Base-by-base conservation (phyloP, 1,140 invertebrate species). In the Drosophila busckii region DNA sequence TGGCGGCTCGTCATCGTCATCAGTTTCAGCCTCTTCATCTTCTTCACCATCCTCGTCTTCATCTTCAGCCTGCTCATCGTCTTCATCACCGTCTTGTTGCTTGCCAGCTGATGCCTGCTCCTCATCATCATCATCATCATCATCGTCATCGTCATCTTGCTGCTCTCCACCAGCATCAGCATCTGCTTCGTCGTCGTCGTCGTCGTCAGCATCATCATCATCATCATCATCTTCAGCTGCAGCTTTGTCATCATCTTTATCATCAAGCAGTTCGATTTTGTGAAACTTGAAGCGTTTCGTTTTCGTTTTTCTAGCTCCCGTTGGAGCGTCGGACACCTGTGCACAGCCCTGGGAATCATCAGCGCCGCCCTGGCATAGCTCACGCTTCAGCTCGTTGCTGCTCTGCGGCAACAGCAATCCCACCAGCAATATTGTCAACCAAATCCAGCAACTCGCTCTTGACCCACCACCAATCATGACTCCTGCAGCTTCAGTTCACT, bases 261-360 rank as follows among this genome's bases (percentile, higher is more conserved):
- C 12, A 6, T 35, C 9, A 4, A 66, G 13, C 7, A 70, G 70
- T 52, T 76, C 63, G 6, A 82, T 65, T 60, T 69, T 68, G 35
- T 63, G 75, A 55, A 82, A 82, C 59, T 82, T 76, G 25, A 76
- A 71, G 52, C 58, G 46, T 9, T 34, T 20, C 3, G 41, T 9
- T n/a, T 25, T 2, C 34, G 29, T 62, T 0, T 44, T 48, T 7
- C 23, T 25, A 19, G 16, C 22, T 15, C 20, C 35, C 10, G 17
- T 25, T 10, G 38, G 15, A 6, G 55, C 46, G 16, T 52, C 54
- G 3, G 31, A 37, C 16, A 38, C 40, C 6, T 60, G 40, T 7
- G 25, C 56, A 19, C 56, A 60, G 19, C 26, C 49, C n/a, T n/a
- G n/a, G 7, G 25, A 25, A 4, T 31, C 32, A 60, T 60, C 54